Evolutionary conservation across 64 coral and sea anemone genomes (phyloP), one percentile per base, ranked within the genome.

Genomic region (Hydrozoanthus tunicans): DNA sequence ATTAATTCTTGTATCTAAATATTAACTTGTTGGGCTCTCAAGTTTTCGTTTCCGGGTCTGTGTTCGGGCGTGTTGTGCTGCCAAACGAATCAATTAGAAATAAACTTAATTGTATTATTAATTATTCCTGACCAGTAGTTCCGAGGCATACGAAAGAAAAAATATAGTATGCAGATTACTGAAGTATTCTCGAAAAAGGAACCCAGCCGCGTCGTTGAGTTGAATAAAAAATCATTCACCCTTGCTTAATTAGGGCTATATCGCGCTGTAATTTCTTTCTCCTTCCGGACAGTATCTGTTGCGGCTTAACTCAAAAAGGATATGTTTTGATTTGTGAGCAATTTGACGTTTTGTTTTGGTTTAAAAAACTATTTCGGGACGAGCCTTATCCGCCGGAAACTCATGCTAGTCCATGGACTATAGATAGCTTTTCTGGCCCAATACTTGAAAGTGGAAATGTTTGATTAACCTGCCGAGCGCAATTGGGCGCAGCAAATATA

Each of bases 361-460:
- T 58, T 72, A 23, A 15, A 3, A 74, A 69, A 74, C 84, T 12
- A 25, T 74, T 25, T 56, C 69, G 56, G 56, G 23, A 9, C 61
- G 73, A 25, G 12, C 24, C n/a, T n/a, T 32, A 6, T 73, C 11
- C 53, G 14, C 84, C 84, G 84, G 84, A 88, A 88, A 88, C 69
- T 88, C 69, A 69, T 88, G 84, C 74, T 88, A 73, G 53, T 20
- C 54, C 25, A n/a, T 59, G 70, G 70, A 88, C 8, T 26, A 17
- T 17, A 1, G 67, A 88, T 86, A 73, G 84, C 20, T 88, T 85
- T 86, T 72, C 23, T 54, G 71, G 83, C 5, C 24, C 83, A 73
- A 86, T 86, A 73, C 56, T 72, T 73, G 53, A 88, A 88, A 74
- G 59, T 88, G 67, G 43, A 74, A 27, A 17, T 74, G 84, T 88